Evolutionary conservation across 2,113 vertebrate genomes (phyloP).

Genomic region (Cyanistes caeruleus): DNA sequence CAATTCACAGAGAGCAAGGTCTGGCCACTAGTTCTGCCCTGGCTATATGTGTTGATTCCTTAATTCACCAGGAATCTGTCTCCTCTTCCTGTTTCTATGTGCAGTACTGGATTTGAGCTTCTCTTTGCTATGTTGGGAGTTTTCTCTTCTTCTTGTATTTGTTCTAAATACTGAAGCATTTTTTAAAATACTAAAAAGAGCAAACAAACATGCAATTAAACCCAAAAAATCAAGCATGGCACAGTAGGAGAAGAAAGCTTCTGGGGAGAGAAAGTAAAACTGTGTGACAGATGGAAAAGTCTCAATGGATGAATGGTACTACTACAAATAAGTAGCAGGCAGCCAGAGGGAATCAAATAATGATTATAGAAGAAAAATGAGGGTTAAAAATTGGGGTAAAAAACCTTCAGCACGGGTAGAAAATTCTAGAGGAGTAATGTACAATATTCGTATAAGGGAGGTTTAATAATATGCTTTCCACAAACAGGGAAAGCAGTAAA

Average conservation of each 20-base stretch:
- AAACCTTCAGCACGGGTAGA: constrained; percentile 56
- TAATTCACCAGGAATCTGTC: background rate
- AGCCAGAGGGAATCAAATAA: constrained; percentile 84
- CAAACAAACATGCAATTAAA: constrained; percentile 65
- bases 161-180: background rate
- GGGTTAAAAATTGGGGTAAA: constrained; percentile 70
- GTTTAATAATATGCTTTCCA: background rate
- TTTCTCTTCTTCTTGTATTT: background rate
- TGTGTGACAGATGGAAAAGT: constrained; percentile 90
- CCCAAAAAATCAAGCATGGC: constrained; percentile 75
- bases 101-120: background rate
- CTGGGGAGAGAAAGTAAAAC: constrained; percentile 81
- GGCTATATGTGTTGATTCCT: background rate
- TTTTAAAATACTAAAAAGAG: constrained; percentile 47
- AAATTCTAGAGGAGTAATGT: constrained; percentile 59
- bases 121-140: background rate
- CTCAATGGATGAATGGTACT: constrained; percentile 89
- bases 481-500: constrained; percentile 30
- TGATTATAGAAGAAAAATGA: constrained; percentile 84
- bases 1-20: background rate
- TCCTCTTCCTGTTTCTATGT: background rate
- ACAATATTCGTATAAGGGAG: background rate
- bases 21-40: background rate
- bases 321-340: constrained; percentile 83
- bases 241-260: constrained; percentile 79